Evolutionary conservation across 37 sponge, comb jelly and placozoan species (phyloP).

Genomic region (Tethya wilhelma): DNA sequence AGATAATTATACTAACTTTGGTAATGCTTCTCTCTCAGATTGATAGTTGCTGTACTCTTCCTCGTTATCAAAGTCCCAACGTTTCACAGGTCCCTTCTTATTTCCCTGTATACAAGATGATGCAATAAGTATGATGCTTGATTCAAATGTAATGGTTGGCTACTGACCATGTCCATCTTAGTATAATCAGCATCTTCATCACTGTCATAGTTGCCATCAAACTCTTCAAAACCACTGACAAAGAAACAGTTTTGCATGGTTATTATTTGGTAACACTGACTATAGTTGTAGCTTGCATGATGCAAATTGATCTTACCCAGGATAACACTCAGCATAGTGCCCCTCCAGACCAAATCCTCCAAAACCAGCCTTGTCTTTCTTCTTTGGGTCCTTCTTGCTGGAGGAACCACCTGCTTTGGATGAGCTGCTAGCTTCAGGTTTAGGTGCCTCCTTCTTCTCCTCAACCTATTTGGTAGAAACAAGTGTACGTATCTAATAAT

Average conservation of each 20-base stretch:
- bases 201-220: constrained; percentile 88
- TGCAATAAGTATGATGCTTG: no score
- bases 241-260: no score
- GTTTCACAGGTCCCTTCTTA: constrained; percentile 97
- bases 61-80: constrained; percentile 99
- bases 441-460: background rate
- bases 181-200: constrained; percentile 97
- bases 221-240: constrained; percentile 69
- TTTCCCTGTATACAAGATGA: constrained; percentile 89
- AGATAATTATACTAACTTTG: constrained; percentile 71
- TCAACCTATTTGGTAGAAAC: background rate
- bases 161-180: constrained; percentile 99
- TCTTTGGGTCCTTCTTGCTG: no score
- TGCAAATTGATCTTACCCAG: constrained; percentile 63
- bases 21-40: constrained; percentile 95
- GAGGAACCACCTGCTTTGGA: no score
- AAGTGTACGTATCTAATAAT: no score
- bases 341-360: constrained; percentile 63
- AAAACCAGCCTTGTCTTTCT: background rate
- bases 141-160: no score
- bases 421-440: no score
- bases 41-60: constrained; percentile 95
- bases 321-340: constrained; percentile 97
- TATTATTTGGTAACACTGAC: no score
- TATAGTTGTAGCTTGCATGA: background rate